Percentiles rank a stretch among this genome's conserved stretches.
These are phyloP conservation scores for Epinotia brunnichana DNA, from an alignment of 2,888 invertebrate species.

Conservation along the genomic window DNA sequence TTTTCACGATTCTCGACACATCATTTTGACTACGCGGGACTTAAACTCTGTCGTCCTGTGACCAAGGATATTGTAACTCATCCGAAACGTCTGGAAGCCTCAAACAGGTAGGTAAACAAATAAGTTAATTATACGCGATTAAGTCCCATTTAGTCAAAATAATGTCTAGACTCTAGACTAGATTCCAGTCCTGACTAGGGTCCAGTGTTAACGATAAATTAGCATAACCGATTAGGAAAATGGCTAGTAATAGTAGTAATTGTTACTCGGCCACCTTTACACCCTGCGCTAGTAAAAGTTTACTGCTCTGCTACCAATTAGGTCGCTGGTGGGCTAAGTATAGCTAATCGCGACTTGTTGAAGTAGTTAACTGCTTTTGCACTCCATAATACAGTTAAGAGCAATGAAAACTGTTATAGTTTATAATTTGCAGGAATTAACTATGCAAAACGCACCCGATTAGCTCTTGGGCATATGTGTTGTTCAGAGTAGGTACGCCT, in stretches of 20 bases:
- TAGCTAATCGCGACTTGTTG: conserved; percentile 4
- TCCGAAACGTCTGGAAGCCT: too few species aligned
- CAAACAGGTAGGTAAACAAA: too few species aligned
- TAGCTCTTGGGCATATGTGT: too few species aligned
- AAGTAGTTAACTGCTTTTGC: neutral
- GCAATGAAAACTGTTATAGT: neutral
- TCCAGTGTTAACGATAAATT: conserved; percentile 19
- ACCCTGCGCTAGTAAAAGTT: conserved; percentile 21
- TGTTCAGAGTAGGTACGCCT: too few species aligned
- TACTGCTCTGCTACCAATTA: conserved; percentile 17
- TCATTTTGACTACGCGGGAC: too few species aligned
- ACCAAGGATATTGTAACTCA: too few species aligned
- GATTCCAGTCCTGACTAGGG: neutral
- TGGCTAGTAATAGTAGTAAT: conserved; percentile 26
- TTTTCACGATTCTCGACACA: too few species aligned
- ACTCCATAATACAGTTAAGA: neutral
- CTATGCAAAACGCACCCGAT: too few species aligned
- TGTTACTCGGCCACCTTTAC: conserved; percentile 9
- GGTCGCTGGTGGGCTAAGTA: conserved; percentile 12
- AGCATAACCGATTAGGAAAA: conserved; percentile 25
- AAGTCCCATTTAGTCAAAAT: too few species aligned
- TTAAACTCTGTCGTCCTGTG: too few species aligned
- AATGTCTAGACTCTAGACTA: neutral
- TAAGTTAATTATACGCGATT: too few species aligned
- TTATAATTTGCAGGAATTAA: neutral